Evolutionary conservation across 2,113 vertebrate species (phyloP).

Genomic region (Mustela lutreola): DNA sequence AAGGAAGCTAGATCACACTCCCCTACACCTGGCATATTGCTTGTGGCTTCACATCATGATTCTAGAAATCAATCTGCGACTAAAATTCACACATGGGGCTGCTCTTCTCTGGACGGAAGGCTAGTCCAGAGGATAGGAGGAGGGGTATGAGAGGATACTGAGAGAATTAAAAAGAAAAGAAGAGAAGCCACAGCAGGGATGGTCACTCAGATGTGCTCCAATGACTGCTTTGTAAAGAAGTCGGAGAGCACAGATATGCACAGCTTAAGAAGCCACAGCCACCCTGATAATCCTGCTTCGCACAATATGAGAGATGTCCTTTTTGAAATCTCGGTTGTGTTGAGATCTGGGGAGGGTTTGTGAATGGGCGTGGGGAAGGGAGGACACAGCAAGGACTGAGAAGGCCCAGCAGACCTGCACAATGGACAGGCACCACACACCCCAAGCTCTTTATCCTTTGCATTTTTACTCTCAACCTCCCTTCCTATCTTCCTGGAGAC

Average conservation of each 20-base stretch:
- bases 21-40: constrained; percentile 1
- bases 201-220: accelerated
- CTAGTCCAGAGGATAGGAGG: not conserved
- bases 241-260: not conserved
- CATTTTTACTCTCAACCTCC: accelerated
- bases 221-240: not conserved
- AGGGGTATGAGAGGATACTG: not conserved
- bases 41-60: not conserved
- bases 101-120: not conserved
- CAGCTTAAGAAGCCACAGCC: not conserved
- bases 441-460: not conserved
- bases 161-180: not conserved
- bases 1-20: constrained; percentile 67
- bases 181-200: not conserved
- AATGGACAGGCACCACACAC: not conserved
- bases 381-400: not conserved
- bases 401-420: not conserved
- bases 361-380: not conserved
- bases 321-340: not conserved
- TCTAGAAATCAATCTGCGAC: not conserved
- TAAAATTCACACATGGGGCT: not conserved
- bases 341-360: not conserved
- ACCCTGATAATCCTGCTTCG: no score
- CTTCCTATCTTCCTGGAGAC: not conserved
- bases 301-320: accelerated